Evolutionary conservation across 1,140 invertebrate genomes (phyloP), one percentile per base, ranked within the genome.

Genomic region (Drosophila tropicalis): DNA sequence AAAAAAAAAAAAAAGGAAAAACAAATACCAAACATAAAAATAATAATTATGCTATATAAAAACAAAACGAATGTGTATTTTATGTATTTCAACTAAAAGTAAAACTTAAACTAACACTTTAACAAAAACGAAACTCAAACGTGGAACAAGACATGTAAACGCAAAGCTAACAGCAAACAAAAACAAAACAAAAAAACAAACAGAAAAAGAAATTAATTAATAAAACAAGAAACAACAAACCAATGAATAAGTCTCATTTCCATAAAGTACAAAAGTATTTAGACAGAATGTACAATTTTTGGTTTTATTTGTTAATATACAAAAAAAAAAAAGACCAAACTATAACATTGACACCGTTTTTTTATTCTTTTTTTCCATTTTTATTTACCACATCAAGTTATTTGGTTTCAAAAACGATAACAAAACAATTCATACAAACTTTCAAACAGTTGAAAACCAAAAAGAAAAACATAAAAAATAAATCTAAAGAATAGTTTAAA

Each of bases 401-500:
- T 86, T 86, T 86, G 83, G 83, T 86, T 86, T 86, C 83, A 86
- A 81, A 15, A 72, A 47, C 51, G 13, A 66, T 39, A 32, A 41
- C 15, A 79, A 67, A 67, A 76, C 66, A 22, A 67, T 40, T 64
- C 65, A 65, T 58, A 60, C 10, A 60, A 47, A 63, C 25, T 44
- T 44, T 66, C 68, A 3, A 47, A 47, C 44, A 19, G 9, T 19
- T 19, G 39, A 65, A 66, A 54, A 44, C 65, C 64, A 39, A 70
- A 69, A 58, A 10, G 15, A 69, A 32, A 36, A 36, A 39, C 36
- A 12, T 4, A 39, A 72, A 67, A 61, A 69, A 25, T 56, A 25
- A 72, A 47, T 61, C 54, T 60, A 70, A 19, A 51, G 19, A 51
- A 51, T 51, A 51, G 44, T 51, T 51, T 51, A 51, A 51, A 51